phyloP scores from a whole-genome alignment of 2,113 vertebrate species.

The Saguinus midas region DNA sequence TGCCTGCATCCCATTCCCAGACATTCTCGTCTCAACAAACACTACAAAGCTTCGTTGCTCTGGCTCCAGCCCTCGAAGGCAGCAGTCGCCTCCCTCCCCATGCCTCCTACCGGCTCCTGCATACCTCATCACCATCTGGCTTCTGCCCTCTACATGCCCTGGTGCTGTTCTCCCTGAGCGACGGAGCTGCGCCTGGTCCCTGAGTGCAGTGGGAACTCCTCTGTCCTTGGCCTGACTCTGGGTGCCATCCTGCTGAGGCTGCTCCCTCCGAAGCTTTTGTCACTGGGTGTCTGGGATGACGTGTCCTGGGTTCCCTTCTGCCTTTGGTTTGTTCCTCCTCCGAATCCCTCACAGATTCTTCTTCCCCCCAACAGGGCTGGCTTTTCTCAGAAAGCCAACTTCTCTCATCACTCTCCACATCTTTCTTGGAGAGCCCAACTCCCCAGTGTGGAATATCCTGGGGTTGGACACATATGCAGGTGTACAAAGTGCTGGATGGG shows the following conservation, averaged over 20 bases:
- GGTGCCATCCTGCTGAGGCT: accelerated
- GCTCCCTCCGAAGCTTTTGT: not conserved
- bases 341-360: accelerated
- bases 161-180: not conserved
- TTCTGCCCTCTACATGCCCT: accelerated
- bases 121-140: not conserved
- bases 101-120: not conserved
- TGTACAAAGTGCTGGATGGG: accelerated
- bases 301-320: too few relatives aligned
- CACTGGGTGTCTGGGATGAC: not conserved
- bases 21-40: not conserved
- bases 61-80: not conserved
- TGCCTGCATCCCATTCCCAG: not conserved
- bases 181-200: not conserved
- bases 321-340: not conserved
- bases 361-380: too few relatives aligned
- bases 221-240: not conserved
- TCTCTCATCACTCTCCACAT: not conserved
- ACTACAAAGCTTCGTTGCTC: not conserved
- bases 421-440: not conserved
- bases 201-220: not conserved
- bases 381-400: not conserved
- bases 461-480: not conserved
- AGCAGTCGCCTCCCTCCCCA: not conserved
- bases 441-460: not conserved